phyloP scores from a whole-genome alignment of 2,797 vertebrate genomes.

The Sebastes umbrosus region DNA sequence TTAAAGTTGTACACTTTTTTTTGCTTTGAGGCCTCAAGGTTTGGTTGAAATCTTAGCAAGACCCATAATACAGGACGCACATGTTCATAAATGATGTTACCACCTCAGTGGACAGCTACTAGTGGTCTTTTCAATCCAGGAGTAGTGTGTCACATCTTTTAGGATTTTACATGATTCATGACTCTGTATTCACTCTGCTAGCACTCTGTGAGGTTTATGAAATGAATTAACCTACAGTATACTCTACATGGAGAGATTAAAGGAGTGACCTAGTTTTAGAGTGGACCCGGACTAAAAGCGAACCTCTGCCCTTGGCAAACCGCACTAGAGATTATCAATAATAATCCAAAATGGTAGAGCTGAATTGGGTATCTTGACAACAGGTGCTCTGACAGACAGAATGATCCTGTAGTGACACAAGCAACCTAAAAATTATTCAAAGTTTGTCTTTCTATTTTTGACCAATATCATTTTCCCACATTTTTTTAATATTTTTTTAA shows the following conservation, averaged over 20 bases:
- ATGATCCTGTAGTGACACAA: slow-evolving; percentile 37
- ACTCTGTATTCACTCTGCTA: slow-evolving; percentile 20
- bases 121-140: not conserved
- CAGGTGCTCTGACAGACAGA: slow-evolving; percentile 58
- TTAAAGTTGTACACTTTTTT: not conserved
- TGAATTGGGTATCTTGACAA: slow-evolving; percentile 68
- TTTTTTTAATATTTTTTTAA: not conserved
- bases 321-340: slow-evolving; percentile 76
- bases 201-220: slow-evolving; percentile 56
- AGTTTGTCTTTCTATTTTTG: slow-evolving; percentile 43
- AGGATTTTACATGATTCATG: slow-evolving; percentile 18
- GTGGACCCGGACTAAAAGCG: slow-evolving; percentile 73
- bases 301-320: slow-evolving; percentile 75
- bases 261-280: slow-evolving; percentile 75
- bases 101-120: not conserved
- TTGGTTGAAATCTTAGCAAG: not conserved
- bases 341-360: slow-evolving; percentile 77
- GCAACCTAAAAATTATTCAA: slow-evolving; percentile 5
- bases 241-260: slow-evolving; percentile 73
- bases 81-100: not conserved
- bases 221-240: slow-evolving; percentile 66
- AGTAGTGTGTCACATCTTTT: slow-evolving; percentile 11
- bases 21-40: not conserved
- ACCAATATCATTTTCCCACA: not conserved
- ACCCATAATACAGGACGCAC: not conserved